Base-by-base conservation (phyloP, 2,113 vertebrate genomes). In the Aythya baeri region DNA sequence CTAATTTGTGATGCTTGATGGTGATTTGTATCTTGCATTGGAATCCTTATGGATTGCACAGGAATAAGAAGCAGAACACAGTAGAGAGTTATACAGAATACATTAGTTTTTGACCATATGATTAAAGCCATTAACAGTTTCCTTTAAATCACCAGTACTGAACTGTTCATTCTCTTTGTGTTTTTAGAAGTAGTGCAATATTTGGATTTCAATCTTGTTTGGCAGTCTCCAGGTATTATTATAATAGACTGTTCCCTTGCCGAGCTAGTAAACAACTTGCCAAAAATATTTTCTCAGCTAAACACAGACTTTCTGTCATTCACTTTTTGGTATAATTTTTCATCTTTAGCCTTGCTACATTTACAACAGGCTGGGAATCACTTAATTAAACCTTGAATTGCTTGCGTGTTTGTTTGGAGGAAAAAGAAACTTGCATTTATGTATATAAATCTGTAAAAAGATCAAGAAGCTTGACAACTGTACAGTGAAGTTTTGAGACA, bases 391-490 rank as follows among this genome's bases (percentile, higher is more conserved):
- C 32, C 44, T 89, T 46, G 58, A 88, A 84, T 81, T 88, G 61
- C 83, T 43, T 86, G 65, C 44, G 57, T 90, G 71, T 88, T 96
- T 95, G 75, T 89, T 94, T 57, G 59, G 62, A 83, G 57, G 65
- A 76, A 81, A 95, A n/a, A 93, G 62, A 43, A 50, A 44, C 77
- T 93, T 83, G 29, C 50, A 54, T 80, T 90, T 90, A 92, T 94
- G 76, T 80, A 95, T 94, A 91, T 95, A 76, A 81, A 86, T 59
- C 86, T 81, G 67, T 94, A 91, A 93, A 92, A 90, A 88, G 88
- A 91, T 91, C 49, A 91, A 85, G 94, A 83, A 86, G 62, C 83
- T 79, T 83, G 67, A 81, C 36, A 59, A 59, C 29, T 74, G 26
- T 32, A 29, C 21, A 32, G 38, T 32, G 26, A 88, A 80, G 46